Evolutionary conservation across 1,140 invertebrate species (phyloP).

Genomic region (Diachasmimorpha longicaudata): DNA sequence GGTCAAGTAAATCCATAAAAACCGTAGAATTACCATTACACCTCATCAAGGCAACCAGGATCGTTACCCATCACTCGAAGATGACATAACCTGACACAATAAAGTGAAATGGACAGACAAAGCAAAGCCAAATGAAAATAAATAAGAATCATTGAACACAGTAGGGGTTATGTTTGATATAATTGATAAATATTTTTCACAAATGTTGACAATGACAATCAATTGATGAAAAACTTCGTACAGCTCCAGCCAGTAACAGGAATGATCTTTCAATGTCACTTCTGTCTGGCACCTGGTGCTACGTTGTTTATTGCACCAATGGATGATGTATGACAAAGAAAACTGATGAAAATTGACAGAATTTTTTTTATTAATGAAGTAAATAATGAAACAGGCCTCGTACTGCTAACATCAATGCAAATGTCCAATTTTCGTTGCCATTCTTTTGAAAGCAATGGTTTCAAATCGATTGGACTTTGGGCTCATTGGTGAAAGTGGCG

Average conservation of each 20-base stretch:
- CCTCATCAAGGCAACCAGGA: not conserved
- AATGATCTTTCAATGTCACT: constrained; percentile 30
- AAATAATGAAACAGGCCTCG: constrained; percentile 18
- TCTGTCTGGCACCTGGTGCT: constrained; percentile 31
- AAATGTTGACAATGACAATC: not conserved
- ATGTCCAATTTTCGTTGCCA: constrained; percentile 38
- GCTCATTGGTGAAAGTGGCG: constrained; percentile 36
- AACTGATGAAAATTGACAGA: not conserved
- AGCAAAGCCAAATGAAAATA: not conserved
- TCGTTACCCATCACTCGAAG: not conserved
- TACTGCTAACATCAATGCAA: constrained; percentile 38
- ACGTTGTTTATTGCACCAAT: not conserved
- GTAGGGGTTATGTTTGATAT: not conserved
- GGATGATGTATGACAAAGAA: not conserved
- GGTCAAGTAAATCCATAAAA: not conserved
- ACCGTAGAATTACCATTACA: not conserved
- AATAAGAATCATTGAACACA: not conserved
- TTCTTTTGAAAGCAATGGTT: constrained; percentile 26
- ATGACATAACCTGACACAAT: not conserved
- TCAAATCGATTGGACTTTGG: constrained; percentile 36
- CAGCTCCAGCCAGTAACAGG: constrained; percentile 27
- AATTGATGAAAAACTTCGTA: constrained; percentile 2
- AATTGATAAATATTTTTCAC: not conserved
- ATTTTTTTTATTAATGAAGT: not conserved
- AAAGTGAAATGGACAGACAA: not conserved